A percentile compares a stretch with the other conserved stretches of the same genome.
phyloP scores from a whole-genome alignment of 2,113 vertebrate genomes.

The Dermatemys mawii region DNA sequence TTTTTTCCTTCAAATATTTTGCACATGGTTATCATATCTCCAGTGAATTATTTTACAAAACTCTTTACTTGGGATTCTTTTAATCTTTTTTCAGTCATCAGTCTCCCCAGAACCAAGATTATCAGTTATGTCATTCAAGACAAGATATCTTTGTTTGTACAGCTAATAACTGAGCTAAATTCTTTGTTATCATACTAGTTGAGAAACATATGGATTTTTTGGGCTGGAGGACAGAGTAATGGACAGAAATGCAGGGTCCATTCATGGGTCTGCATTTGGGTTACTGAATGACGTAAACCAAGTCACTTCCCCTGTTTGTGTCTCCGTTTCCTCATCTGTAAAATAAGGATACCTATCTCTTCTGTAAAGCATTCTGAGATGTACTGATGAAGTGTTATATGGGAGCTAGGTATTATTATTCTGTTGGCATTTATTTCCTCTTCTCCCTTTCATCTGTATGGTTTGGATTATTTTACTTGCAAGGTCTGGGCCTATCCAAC shows the following conservation, averaged over 20 bases:
- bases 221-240: accelerated
- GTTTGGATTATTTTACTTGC: background rate
- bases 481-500: background rate
- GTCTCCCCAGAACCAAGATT: background rate
- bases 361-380: background rate
- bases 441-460: background rate
- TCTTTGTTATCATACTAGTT: background rate
- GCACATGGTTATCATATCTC: background rate
- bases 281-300: background rate
- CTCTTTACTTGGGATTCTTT: background rate
- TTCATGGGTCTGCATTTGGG: background rate
- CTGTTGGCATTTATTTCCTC: background rate
- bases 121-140: background rate
- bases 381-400: background rate
- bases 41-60: background rate
- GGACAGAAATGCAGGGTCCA: background rate
- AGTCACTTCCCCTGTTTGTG: background rate
- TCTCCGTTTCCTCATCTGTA: background rate
- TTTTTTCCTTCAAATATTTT: background rate
- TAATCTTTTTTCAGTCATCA: background rate
- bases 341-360: background rate
- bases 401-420: background rate
- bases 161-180: accelerated
- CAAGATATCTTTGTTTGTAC: background rate
- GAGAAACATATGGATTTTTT: background rate